phyloP scores from a whole-genome alignment of 1,140 invertebrate species.

The Pachypeltis micranthus region DNA sequence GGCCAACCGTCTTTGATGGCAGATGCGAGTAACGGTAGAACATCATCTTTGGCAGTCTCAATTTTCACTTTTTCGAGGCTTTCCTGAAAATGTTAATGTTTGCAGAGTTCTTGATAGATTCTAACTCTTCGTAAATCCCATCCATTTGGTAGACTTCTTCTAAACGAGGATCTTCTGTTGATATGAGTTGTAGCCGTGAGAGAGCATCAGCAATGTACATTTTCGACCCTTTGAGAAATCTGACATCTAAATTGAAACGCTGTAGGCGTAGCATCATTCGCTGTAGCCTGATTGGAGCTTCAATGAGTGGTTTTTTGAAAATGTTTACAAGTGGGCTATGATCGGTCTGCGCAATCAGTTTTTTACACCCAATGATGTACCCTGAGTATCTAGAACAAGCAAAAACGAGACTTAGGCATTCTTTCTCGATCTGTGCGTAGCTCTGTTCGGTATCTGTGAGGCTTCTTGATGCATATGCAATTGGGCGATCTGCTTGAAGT shows the following conservation, averaged over 20 bases:
- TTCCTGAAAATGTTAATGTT: conserved; percentile 21
- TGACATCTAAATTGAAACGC: conserved; percentile 27
- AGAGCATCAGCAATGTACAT: conserved; percentile 32
- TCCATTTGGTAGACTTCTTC: conserved; percentile 12
- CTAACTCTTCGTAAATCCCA: conserved; percentile 19
- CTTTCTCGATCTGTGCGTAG: conserved; percentile 33
- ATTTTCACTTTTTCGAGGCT: conserved; percentile 24
- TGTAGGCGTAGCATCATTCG: conserved; percentile 34
- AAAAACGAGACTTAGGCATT: too few relatives aligned
- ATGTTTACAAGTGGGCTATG: conserved; percentile 30
- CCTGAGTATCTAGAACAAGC: too few relatives aligned
- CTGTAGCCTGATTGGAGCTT: conserved; percentile 32
- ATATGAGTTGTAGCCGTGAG: conserved; percentile 25
- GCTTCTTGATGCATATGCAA: conserved; percentile 32
- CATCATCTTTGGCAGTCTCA: conserved; percentile 16
- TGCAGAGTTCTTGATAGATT: conserved; percentile 22
- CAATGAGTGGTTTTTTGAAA: conserved; percentile 24
- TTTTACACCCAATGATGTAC: too few relatives aligned
- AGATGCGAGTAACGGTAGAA: too few relatives aligned
- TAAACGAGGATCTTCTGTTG: not conserved
- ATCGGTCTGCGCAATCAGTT: conserved; percentile 29
- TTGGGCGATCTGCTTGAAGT: conserved; percentile 30
- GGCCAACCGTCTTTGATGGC: not conserved
- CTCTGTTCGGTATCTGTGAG: conserved; percentile 27
- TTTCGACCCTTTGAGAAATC: too few relatives aligned